Evolutionary conservation across 2,888 invertebrate genomes (phyloP), one percentile per base, ranked within the genome.

Genomic region (Drosophila cracens): DNA sequence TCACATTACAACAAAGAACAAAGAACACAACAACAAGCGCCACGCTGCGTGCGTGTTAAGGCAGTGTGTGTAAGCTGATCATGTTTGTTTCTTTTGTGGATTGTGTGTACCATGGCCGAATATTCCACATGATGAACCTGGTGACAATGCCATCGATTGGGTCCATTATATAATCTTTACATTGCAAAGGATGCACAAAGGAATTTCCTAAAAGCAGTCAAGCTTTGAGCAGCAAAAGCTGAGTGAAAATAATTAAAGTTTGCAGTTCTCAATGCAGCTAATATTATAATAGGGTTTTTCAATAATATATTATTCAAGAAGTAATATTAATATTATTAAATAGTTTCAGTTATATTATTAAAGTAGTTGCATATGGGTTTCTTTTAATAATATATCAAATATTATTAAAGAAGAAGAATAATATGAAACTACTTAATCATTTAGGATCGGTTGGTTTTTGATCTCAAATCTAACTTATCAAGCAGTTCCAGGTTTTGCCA

Each of bases 41-140:
- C 90, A 91, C 90, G 89, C 90, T 83, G 82, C 92, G 92, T 92
- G 92, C 92, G 90, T 87, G 81, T 91, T 90, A 90, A 60, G 78
- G 81, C 82, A 10, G 57, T 57, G 70, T 66, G 57, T 82, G 70
- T 76, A 81, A 74, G 81, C 74, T 64, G 66, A 66, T 57, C 38
- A 48, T 27, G 21, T 68, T 25, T 36, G 21, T 40, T 18, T 33
- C 3, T 54, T 18, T 34, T 40, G 25, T 46, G 46, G 16, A 16
- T 33, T n/a, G 38, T 59, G 34, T 38, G 36, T n/a, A 27, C 38
- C 29, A 56, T 46, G 13, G n/a, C n/a, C 11, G 27, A 36, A 40
- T 56, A 29, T 13, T 29, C 34, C 34, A 51, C 51, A 51, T 21
- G 21, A 21, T 46, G 46, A 25, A 27, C 46, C 27, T 25, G 7